Conservation (phyloP, 2,888 invertebrate genomes). For the Zonitis immaculata region DNA sequence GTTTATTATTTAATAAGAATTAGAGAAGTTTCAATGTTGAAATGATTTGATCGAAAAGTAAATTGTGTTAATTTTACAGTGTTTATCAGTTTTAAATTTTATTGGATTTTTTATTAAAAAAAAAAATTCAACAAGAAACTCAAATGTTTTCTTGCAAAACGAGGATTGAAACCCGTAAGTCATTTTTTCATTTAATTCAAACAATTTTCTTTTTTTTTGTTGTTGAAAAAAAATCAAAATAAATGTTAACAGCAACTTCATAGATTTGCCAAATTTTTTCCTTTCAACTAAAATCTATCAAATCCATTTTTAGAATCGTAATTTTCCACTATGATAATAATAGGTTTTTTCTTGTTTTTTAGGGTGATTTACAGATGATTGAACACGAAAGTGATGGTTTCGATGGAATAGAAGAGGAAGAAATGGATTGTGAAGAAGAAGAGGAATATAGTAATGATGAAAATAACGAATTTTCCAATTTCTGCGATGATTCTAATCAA, state of each 20-base stretch:
- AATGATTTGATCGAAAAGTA: background rate
- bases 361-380: background rate
- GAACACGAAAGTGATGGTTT: background rate
- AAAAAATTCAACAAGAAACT: slow-evolving; percentile 21
- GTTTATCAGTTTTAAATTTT: slow-evolving; percentile 2
- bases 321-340: no score
- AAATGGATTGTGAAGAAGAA: background rate
- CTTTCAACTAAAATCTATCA: background rate
- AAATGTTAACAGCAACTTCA: slow-evolving; percentile 15
- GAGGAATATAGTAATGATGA: background rate
- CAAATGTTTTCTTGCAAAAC: slow-evolving; percentile 29
- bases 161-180: slow-evolving; percentile 20
- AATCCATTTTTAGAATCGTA: background rate
- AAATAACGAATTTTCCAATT: background rate
- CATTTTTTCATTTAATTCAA: slow-evolving; percentile 19
- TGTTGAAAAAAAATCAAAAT: background rate
- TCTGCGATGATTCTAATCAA: slow-evolving; percentile 17
- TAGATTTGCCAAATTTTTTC: slow-evolving; percentile 4
- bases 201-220: background rate
- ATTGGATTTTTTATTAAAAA: slow-evolving; percentile 7
- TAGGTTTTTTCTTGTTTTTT: background rate
- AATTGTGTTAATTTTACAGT: slow-evolving; percentile 7
- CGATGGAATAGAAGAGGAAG: no score
- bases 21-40: background rate
- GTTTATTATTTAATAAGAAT: background rate